Percentiles rank a stretch among this genome's conserved stretches.
phyloP scores from a whole-genome alignment of 92 coral and sea anemone genomes.

The Zoanthus solanderi region DNA sequence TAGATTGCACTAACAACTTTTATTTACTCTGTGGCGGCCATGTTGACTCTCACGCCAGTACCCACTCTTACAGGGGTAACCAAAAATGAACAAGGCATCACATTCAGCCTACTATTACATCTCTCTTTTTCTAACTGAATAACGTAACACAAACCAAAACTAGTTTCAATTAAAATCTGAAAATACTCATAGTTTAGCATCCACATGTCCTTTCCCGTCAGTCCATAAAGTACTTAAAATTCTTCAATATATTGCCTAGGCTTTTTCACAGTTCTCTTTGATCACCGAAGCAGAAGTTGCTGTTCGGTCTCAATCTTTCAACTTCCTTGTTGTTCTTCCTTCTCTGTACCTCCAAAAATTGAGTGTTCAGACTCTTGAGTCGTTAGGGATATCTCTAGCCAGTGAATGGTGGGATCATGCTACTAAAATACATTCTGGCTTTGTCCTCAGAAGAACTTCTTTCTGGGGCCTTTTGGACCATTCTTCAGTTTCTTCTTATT shows the following conservation, averaged over 20 bases:
- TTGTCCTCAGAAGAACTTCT: background rate
- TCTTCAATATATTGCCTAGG: conserved; percentile 6
- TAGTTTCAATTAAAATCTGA: background rate
- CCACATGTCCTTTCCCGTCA: conserved; percentile 8
- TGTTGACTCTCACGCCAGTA: too few relatives aligned
- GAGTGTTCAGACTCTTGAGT: conserved; percentile 6
- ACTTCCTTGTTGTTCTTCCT: background rate
- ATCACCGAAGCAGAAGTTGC: background rate
- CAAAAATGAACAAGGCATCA: too few relatives aligned
- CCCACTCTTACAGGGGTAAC: too few relatives aligned
- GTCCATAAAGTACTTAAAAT: conserved; percentile 3
- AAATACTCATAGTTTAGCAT: background rate
- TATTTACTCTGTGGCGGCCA: too few relatives aligned
- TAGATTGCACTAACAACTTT: too few relatives aligned
- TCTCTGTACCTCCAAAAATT: background rate
- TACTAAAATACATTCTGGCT: background rate
- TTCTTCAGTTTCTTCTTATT: conserved; percentile 57
- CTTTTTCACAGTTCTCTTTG: conserved; percentile 15
- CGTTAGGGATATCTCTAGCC: conserved; percentile 9
- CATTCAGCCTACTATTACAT: too few relatives aligned
- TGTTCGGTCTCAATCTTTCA: background rate
- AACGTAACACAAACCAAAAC: conserved; percentile 6
- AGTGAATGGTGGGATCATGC: conserved; percentile 12
- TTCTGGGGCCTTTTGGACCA: conserved; percentile 48
- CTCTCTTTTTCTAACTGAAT: background rate